phyloP scores from a whole-genome alignment of 2,797 vertebrate genomes.

The Gila robusta region DNA sequence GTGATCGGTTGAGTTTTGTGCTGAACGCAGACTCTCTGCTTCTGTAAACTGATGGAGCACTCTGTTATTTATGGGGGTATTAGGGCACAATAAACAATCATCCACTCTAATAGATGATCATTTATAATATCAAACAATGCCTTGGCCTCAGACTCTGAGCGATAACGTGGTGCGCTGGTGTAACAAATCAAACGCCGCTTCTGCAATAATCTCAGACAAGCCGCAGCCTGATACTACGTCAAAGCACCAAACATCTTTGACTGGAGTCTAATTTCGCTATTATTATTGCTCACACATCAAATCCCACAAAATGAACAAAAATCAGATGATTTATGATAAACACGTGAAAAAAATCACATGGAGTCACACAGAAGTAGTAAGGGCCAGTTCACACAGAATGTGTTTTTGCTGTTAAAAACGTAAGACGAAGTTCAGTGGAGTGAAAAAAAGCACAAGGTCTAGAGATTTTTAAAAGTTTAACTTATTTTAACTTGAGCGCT shows the following conservation, averaged over 20 bases:
- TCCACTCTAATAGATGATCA: constrained; percentile 25
- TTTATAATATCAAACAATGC: constrained; percentile 34
- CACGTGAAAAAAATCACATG: too few relatives aligned
- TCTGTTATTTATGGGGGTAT: constrained; percentile 24
- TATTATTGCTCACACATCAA: neutral
- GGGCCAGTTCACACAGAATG: too few relatives aligned
- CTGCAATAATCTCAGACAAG: constrained; percentile 2
- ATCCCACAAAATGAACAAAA: neutral
- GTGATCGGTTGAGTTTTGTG: constrained; percentile 10
- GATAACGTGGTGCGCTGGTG: neutral
- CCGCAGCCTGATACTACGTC: neutral
- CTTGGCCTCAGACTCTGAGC: constrained; percentile 14
- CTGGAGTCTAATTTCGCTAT: neutral
- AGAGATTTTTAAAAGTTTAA: too few relatives aligned
- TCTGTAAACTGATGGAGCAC: constrained; percentile 2
- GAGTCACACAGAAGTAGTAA: neutral
- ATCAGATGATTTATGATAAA: neutral
- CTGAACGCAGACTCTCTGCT: neutral
- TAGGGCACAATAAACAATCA: constrained; percentile 39
- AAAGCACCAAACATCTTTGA: neutral
- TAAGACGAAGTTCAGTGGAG: too few relatives aligned
- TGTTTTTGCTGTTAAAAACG: too few relatives aligned
- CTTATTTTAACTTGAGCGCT: too few relatives aligned
- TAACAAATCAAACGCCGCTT: constrained; percentile 30
- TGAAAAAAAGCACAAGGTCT: too few relatives aligned